Evolutionary conservation across 2,797 vertebrate genomes (phyloP), one percentile per base, ranked within the genome.

Genomic region (Heliangelus exortis): DNA sequence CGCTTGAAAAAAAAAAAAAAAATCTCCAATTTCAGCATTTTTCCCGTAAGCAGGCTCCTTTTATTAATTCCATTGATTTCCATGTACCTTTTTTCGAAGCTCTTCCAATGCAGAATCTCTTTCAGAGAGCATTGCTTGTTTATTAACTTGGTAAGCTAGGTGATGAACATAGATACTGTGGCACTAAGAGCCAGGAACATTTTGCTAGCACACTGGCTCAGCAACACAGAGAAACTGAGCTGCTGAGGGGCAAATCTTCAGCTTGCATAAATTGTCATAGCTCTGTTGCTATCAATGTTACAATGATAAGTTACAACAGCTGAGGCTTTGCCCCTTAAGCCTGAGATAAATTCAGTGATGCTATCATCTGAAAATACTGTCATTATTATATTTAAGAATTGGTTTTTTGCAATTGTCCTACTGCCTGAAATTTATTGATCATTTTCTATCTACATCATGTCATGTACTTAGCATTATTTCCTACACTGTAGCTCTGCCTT

Each of bases 51-150:
- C 53, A 87, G 71, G 31, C 19, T 79, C 2, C 7, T 84, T 79
- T 95, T 91, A 88, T 95, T 93, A 93, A 90, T 93, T 87, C 86
- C 43, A 92, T 94, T 82, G 85, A 88, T 92, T 89, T 92, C 94
- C n/a, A 15, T 50, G 22, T 58, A 25, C 0, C 5, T 43, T 8
- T 31, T 69, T 77, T 79, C 16, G 18, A 87, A 86, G 29, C 14
- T 86, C 15, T 75, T 90, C 78, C 90, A 21, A 55, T 74, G 55
- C 12, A 78, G 58, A 58, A 43, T 78, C 16, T 66, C 33, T 74
- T 93, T 69, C 67, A 45, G 63, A 79, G 59, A 76, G 7, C 12
- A 15, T 15, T 41, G 15, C 59, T 61, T 79, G 19, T 76, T 84
- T 92, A 36, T 80, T 91, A 92, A 16, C 41, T 82, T 69, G 25